phyloP scores from a whole-genome alignment of 2,113 vertebrate species.

The Cygnus atratus region DNA sequence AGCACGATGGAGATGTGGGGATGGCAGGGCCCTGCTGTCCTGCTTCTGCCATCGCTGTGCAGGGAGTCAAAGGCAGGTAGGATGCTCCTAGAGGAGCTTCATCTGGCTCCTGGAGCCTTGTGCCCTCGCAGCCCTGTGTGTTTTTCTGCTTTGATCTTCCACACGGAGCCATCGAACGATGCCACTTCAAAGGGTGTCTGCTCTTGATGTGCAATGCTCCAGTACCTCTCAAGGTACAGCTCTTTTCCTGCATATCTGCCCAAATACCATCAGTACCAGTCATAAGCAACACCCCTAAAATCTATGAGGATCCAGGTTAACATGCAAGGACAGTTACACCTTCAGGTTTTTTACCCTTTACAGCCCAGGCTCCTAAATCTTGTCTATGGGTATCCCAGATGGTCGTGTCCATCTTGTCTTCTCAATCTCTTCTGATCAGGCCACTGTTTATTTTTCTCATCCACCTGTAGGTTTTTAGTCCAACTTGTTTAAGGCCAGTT shows the following conservation, averaged over 20 bases:
- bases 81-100: neutral
- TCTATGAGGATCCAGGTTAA: neutral
- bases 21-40: rapidly evolving
- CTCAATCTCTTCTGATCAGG: neutral
- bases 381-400: neutral
- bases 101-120: neutral
- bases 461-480: neutral
- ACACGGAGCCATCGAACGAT: neutral
- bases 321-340: neutral
- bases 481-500: neutral
- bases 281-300: neutral
- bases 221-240: neutral
- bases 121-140: rapidly evolving
- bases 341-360: neutral
- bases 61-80: neutral
- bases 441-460: neutral
- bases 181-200: neutral
- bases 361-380: neutral
- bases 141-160: neutral
- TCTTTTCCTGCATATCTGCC: neutral
- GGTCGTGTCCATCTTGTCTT: neutral
- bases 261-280: neutral
- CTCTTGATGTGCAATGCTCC: rapidly evolving
- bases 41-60: neutral
- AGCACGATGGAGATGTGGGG: rapidly evolving